Base-by-base conservation (phyloP, 1,140 invertebrate species). In the Listronotus bonariensis region DNA sequence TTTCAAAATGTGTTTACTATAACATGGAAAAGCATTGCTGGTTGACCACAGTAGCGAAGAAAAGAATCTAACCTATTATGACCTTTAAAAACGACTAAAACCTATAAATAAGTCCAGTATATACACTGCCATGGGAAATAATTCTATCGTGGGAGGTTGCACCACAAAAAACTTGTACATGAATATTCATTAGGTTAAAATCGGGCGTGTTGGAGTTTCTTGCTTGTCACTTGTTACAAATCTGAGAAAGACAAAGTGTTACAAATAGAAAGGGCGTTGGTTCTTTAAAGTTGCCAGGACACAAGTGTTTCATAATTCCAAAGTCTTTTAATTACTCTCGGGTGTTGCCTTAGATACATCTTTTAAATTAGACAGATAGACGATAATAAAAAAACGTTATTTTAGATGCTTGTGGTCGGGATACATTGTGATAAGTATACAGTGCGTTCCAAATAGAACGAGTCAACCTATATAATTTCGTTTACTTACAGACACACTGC, bases 181-280 rank as follows among this genome's bases (percentile, higher is more conserved):
- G 57, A 59, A 59, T 59, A 59, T 59, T 59, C 57, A 59, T 48
- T 38, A 49, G 31, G 12, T 20, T 38, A 59, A 49, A 57, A 34
- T 31, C 20, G 31, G 41, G 41, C 55, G 10, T 57, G 55, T 43
- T 20, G 18, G 18, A n/a, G n/a, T 26, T 40, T 49, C 36, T 49
- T n/a, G 43, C 57, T 59, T 59, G 57, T 59, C 57, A 59, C 31
- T 51, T 41, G 57, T 59, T 48, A 57, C 36, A 59, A 59, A 59
- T 51, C 31, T 56, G 17, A 32, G 45, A 51, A 36, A 59, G 57
- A 59, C 57, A 59, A 59, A 59, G 46, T 59, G 57, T 49, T 59
- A 59, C 45, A 59, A 32, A 59, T 57, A 26, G 18, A 26, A 14
- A 20, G 14, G 17, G 15, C 49, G 55, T 55, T 55, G 53, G 26